A percentile compares a stretch with the other conserved stretches of the same genome.
Conservation (phyloP, 2,797 vertebrate genomes). For the Pristis pectinata region DNA sequence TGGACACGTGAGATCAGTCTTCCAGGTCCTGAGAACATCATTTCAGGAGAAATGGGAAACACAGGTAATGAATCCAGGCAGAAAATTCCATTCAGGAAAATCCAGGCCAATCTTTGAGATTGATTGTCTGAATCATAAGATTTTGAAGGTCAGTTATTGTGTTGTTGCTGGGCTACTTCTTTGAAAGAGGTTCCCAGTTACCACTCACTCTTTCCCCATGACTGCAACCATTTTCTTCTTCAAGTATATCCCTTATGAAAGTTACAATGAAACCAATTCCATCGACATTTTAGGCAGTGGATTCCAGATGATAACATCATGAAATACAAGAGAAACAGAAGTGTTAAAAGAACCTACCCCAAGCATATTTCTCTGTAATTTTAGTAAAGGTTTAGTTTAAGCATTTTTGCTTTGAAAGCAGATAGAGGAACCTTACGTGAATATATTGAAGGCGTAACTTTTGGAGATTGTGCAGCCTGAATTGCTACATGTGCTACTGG, state of each 20-base stretch:
- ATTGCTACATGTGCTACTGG: not conserved
- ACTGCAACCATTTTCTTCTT: not conserved
- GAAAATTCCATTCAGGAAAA: too few relatives aligned
- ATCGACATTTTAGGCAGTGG: not conserved
- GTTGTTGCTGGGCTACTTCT: not conserved
- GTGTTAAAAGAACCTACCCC: not conserved
- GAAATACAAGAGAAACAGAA: not conserved
- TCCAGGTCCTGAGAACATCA: too few relatives aligned
- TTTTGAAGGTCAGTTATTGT: too few relatives aligned
- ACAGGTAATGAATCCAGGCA: too few relatives aligned
- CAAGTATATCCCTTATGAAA: not conserved
- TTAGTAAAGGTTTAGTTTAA: not conserved
- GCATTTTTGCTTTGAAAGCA: not conserved
- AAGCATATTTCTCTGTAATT: not conserved
- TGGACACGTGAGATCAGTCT: too few relatives aligned
- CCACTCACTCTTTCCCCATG: not conserved
- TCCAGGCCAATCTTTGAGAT: too few relatives aligned
- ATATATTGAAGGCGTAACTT: not conserved
- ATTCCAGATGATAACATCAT: not conserved
- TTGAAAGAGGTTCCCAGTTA: not conserved
- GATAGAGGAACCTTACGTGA: not conserved
- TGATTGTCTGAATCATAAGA: too few relatives aligned
- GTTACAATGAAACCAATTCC: not conserved
- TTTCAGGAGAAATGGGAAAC: too few relatives aligned
- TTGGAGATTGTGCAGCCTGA: not conserved